Base-by-base conservation (phyloP, 2,113 vertebrate species). In the Sander vitreus region DNA sequence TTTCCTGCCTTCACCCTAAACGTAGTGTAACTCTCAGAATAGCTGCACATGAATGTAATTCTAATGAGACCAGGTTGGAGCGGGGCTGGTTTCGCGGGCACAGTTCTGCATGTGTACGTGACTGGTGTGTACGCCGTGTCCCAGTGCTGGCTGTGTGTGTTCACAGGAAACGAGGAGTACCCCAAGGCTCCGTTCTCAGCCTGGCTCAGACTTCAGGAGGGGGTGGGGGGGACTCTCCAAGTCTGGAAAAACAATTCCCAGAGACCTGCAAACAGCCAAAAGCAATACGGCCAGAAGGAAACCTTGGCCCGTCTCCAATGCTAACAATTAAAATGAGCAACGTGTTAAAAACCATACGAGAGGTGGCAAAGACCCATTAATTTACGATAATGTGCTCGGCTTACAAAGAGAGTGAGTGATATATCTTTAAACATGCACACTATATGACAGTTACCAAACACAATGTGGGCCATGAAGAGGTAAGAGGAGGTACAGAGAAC, bases 241-340 rank as follows among this genome's bases (percentile, higher is more conserved):
- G 90, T 91, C 84, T 93, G 90, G 87, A 92, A 93, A 91, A 93
- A 88, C 71, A 80, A 79, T 89, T 88, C 70, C 67, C 81, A 66
- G 76, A 81, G 59, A 86, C 62, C 68, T 54, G 72, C 67, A 80
- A 87, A 86, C 64, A 83, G 91, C 91, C 93, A 91, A 90, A 82
- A 85, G 82, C 79, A 91, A 92, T 60, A 87, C 48, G 30, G 80
- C 59, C 92, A 80, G 72, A 78, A 53, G 63, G 74, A 88, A 81
- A 84, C 43, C 10, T 43, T 90, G 92, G 90, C 86, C 12, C 10
- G 2, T 0, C 68, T 85, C 91, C 89, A 91, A 50, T 25, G 74
- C 70, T 39, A 86, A 90, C 82, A 83, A 78, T 77, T 85, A 79
- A 85, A 88, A 77, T 87, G 83, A 88, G 85, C 60, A 68, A 86